These are phyloP conservation scores for Lasaia peninsularis DNA, from an alignment of 1,140 invertebrate species.

Conservation along the genomic window DNA sequence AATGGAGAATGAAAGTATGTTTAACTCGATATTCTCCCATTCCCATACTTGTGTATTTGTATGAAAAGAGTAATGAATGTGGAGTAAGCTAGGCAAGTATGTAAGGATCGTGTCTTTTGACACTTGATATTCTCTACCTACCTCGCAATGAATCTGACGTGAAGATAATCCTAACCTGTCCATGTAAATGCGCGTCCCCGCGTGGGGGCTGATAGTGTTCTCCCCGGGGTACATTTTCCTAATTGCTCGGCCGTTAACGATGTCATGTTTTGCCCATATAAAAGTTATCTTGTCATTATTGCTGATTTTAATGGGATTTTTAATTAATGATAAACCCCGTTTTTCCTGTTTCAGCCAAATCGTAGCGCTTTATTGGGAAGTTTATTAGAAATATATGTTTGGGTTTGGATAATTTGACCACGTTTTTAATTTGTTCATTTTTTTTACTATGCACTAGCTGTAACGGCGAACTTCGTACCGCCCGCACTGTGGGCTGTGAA, in stretches of 20 bases:
- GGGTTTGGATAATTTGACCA: background rate
- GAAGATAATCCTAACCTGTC: no score
- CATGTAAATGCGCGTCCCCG: constrained; percentile 10
- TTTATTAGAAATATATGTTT: constrained; percentile 1
- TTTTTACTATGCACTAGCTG: background rate
- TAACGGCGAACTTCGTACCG: no score
- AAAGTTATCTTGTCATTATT: constrained; percentile 10
- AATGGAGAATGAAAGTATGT: no score
- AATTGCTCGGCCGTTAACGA: constrained; percentile 6
- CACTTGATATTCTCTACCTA: no score
- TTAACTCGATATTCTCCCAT: no score
- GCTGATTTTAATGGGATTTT: constrained; percentile 10
- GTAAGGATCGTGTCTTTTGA: no score
- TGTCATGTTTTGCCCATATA: constrained; percentile 10
- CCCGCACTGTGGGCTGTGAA: no score
- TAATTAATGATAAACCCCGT: constrained; percentile 10
- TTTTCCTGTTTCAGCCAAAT: constrained; percentile 2
- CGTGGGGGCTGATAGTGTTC: background rate
- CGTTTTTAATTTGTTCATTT: background rate
- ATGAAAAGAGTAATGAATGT: no score
- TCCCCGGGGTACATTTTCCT: constrained; percentile 12
- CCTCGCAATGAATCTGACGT: no score
- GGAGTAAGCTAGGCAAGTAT: no score
- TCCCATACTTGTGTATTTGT: no score
- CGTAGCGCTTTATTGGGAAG: background rate